Conservation (phyloP, 2,888 invertebrate genomes). For the Mechanitis messenoides region DNA sequence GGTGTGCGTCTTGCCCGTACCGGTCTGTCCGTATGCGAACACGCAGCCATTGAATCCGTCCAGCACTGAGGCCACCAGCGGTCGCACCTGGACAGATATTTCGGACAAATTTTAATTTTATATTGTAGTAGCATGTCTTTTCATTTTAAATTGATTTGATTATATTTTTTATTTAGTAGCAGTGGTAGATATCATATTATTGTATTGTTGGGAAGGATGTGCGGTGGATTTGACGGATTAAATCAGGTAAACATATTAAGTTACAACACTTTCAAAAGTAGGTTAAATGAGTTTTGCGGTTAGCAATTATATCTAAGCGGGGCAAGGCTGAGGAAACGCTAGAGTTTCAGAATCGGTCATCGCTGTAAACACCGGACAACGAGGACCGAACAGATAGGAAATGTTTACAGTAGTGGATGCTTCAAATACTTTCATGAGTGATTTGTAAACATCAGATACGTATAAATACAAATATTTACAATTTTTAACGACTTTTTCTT, state of each 20-base stretch:
- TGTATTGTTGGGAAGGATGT: too few relatives aligned
- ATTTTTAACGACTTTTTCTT: too few relatives aligned
- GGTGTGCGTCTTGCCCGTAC: constrained; percentile 91
- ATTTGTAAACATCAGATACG: too few relatives aligned
- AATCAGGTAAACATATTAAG: not conserved
- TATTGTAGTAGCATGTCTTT: too few relatives aligned
- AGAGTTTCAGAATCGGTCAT: not conserved
- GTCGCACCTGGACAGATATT: constrained; percentile 78
- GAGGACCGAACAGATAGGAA: too few relatives aligned
- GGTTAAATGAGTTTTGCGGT: not conserved
- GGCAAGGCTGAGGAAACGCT: not conserved
- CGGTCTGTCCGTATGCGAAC: constrained; percentile 99
- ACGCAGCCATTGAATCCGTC: constrained; percentile 99
- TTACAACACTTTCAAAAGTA: not conserved
- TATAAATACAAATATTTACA: too few relatives aligned
- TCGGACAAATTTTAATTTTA: too few relatives aligned
- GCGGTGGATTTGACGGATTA: not conserved
- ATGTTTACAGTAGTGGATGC: too few relatives aligned
- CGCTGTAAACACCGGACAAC: not conserved
- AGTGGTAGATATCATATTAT: too few relatives aligned
- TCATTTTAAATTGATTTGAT: too few relatives aligned
- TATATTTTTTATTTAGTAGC: too few relatives aligned
- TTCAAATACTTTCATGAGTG: too few relatives aligned
- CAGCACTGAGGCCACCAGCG: constrained; percentile 95
- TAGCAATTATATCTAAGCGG: not conserved